Conservation (phyloP, 2,113 vertebrate genomes). For the Rhynchomys soricoides region DNA sequence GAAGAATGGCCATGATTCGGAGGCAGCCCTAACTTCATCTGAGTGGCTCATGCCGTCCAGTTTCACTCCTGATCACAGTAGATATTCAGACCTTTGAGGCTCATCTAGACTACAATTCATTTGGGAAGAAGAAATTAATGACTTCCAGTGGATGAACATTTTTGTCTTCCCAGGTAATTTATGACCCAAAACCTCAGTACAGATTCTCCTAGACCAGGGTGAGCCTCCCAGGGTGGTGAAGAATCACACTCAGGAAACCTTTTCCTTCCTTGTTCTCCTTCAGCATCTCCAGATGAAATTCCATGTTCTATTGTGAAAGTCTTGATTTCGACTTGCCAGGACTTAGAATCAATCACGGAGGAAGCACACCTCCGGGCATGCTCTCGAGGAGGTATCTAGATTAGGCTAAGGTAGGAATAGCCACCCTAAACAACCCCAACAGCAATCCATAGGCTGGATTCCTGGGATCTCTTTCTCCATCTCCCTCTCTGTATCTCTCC, state of each 20-base stretch:
- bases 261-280: not conserved
- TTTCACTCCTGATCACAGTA: accelerated
- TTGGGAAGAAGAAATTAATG: not conserved
- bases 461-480: not conserved
- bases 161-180: not conserved
- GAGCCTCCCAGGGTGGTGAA: not conserved
- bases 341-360: not conserved
- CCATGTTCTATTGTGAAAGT: not conserved
- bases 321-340: not conserved
- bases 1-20: not conserved
- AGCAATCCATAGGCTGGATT: not conserved
- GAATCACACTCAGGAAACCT: not conserved
- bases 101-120: not conserved
- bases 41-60: accelerated
- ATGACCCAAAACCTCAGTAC: not conserved
- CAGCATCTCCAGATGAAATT: not conserved
- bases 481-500: not conserved
- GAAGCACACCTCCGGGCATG: not conserved
- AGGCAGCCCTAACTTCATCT: not conserved
- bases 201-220: not conserved
- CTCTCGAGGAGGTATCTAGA: not conserved
- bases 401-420: not conserved
- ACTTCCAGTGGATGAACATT: not conserved
- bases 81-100: not conserved
- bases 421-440: not conserved